Evolutionary conservation across 2,888 invertebrate species (phyloP).

Genomic region (Yponomeuta plumbellus): DNA sequence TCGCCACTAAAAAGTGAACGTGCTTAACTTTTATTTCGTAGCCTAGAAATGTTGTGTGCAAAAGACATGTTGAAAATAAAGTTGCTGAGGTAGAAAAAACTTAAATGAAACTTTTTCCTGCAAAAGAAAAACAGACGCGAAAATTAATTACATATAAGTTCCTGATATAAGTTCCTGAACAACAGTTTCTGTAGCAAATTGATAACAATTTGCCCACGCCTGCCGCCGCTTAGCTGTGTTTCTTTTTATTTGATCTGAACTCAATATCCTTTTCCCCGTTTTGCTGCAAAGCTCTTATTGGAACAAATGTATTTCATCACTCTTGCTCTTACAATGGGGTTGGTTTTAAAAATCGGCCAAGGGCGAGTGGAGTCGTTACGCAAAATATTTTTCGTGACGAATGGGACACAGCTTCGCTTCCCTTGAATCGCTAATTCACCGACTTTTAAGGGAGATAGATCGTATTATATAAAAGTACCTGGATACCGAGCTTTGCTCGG

Average conservation of each 20-base stretch:
- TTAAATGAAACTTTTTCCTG: neutral
- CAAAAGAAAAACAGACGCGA: constrained; percentile 4
- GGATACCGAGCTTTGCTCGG: no score
- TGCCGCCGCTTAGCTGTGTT: constrained; percentile 32
- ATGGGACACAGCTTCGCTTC: no score
- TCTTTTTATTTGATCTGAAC: constrained; percentile 51
- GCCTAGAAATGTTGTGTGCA: constrained; percentile 27
- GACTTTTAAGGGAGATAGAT: no score
- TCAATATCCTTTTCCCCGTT: constrained; percentile 44
- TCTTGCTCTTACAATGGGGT: constrained; percentile 26
- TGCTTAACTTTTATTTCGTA: constrained; percentile 41
- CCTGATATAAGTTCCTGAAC: neutral
- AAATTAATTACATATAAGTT: constrained; percentile 12
- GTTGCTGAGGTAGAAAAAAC: neutral
- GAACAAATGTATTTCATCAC: constrained; percentile 59
- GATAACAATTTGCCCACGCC: constrained; percentile 53
- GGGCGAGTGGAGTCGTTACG: no score
- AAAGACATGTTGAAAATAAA: neutral
- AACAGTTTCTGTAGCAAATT: constrained; percentile 38
- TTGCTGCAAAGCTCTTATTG: constrained; percentile 54
- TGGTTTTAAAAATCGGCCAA: neutral
- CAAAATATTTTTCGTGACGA: no score
- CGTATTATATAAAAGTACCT: no score
- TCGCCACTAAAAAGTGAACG: no score
- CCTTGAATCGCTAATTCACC: no score